Conservation (phyloP, 2,113 vertebrate genomes). For the Chascanopsetta lugubris region DNA sequence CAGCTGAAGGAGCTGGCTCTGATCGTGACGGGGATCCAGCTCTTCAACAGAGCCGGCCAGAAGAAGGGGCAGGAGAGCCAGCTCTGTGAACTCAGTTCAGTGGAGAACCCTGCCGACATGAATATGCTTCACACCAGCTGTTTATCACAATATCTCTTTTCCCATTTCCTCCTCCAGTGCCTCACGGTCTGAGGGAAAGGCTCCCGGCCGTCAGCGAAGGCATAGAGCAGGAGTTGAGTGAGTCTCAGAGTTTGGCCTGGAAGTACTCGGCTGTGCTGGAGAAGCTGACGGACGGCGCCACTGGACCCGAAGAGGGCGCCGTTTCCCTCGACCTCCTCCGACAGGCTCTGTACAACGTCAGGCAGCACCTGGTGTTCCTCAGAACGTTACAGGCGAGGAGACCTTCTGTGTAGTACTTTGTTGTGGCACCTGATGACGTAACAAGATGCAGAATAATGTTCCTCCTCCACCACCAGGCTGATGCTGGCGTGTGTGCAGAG, state of each 20-base stretch:
- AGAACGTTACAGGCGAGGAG: conserved; percentile 86
- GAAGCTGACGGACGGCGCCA: conserved; percentile 41
- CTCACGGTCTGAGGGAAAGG: conserved; percentile 79
- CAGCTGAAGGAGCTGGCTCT: conserved; percentile 85
- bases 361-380: conserved; percentile 89
- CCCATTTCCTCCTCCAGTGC: conserved; percentile 76
- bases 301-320: conserved; percentile 5
- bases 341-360: conserved; percentile 87
- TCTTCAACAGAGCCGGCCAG: conserved; percentile 87
- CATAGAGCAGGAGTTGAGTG: conserved; percentile 75
- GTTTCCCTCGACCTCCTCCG: conserved; percentile 73
- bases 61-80: conserved; percentile 83
- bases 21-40: conserved; percentile 89
- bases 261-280: conserved; percentile 87
- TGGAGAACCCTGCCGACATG: not conserved
- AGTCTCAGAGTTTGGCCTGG: conserved; percentile 74
- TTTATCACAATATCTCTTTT: not conserved
- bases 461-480: conserved; percentile 79
- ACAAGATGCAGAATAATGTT: not conserved
- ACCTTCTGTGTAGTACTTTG: not conserved
- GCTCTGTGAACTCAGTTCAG: conserved; percentile 63
- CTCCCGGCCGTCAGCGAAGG: conserved; percentile 70
- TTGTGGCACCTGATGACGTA: not conserved
- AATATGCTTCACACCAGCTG: not conserved
- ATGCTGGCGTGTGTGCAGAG: conserved; percentile 80